Evolutionary conservation across 1,140 invertebrate genomes (phyloP), one percentile per base, ranked within the genome.

Genomic region (Neomicropteryx cornuta): DNA sequence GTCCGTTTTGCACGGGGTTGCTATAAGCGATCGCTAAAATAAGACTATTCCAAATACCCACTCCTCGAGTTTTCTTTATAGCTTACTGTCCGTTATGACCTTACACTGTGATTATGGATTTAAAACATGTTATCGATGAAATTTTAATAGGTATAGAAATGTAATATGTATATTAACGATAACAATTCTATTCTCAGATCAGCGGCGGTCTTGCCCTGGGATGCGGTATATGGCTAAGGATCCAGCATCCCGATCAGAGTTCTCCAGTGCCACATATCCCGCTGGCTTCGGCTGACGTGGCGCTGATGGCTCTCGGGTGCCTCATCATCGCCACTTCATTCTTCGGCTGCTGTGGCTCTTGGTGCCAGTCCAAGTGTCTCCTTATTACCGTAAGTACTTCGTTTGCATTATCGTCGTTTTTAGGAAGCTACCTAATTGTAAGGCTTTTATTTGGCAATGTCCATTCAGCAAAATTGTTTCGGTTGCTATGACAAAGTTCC

Each of bases 341-440:
- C 60, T 77, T 84, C 45, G 84, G 82, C 34, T 87, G 83, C 58
- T 87, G 83, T 54, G 84, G 84, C 8, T 75, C 81, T 28, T 87
- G 82, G 81, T 81, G 83, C 51, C 79, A 86, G 55, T 85, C 76
- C 22, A 73, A 78, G 52, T 84, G 79, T 49, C 71, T 87, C 50
- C 67, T 88, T 13, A 75, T 85, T 42, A 74, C 77, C 50, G 83
- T 86, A 59, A 69, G 75, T 68, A 18, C 13, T 42, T 2, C 8
- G 17, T 6, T 39, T 34, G 33, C 34, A n/a, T n/a, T n/a, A n/a
- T n/a, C n/a, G n/a, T n/a, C n/a, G n/a, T n/a, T n/a, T n/a, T n/a
- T n/a, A n/a, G n/a, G n/a, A n/a, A n/a, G n/a, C n/a, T n/a, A n/a
- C n/a, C n/a, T n/a, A n/a, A n/a, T n/a, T n/a, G n/a, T n/a, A n/a